These are phyloP conservation scores for Chrysogorgia sp. DNA, from an alignment of 92 coral and sea anemone species.

Conservation along the genomic window DNA sequence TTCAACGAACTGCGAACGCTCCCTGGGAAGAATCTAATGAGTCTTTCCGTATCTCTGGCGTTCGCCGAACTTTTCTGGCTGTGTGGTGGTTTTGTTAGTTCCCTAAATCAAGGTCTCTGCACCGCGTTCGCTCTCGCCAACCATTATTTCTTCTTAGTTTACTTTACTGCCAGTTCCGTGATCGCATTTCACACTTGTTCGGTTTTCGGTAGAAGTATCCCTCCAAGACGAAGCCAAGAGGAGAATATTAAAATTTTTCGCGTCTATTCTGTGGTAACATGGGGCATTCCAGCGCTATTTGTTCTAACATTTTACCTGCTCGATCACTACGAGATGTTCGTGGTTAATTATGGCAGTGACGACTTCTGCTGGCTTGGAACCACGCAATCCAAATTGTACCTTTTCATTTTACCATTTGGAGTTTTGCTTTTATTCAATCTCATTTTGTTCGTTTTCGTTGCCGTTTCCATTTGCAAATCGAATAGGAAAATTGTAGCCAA, in stretches of 20 bases:
- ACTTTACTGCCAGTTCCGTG: conserved; percentile 17
- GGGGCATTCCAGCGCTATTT: conserved; percentile 12
- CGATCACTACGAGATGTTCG: not conserved
- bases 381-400: not conserved
- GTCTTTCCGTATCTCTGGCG: conserved; percentile 7
- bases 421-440: not conserved
- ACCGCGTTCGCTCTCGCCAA: not conserved
- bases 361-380: conserved; percentile 9
- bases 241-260: not conserved
- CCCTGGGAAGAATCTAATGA: conserved; percentile 30
- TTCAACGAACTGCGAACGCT: conserved; percentile 25
- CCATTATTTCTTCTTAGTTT: conserved; percentile 28
- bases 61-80: not conserved
- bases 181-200: conserved; percentile 18
- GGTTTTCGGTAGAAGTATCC: conserved; percentile 6
- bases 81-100: not conserved
- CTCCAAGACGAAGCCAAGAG: not conserved
- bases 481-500: conserved; percentile 9
- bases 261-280: conserved; percentile 2
- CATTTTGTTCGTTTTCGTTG: not conserved
- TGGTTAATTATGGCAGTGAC: not conserved
- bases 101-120: not conserved
- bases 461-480: not conserved
- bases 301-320: not conserved
- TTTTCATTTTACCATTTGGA: not conserved